Percentiles rank a stretch among this genome's conserved stretches.
Conservation (phyloP, 2,113 vertebrate species). For the Tyrannus savana region DNA sequence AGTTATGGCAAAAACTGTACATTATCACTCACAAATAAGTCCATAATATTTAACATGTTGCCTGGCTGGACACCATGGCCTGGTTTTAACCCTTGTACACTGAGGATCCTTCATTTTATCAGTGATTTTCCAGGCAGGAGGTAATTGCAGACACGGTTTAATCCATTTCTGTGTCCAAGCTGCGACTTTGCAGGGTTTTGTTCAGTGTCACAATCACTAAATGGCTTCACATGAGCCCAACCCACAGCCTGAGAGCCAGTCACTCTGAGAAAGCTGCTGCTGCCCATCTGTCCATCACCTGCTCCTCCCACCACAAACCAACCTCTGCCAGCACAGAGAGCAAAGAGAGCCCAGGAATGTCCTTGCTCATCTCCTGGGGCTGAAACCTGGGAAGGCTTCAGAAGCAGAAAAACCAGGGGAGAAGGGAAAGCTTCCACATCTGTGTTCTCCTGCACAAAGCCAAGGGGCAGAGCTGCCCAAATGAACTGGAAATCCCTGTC, state of each 20-base stretch:
- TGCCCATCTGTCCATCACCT: background rate
- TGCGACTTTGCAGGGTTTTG: background rate
- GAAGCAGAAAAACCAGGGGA: background rate
- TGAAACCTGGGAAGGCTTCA: no score
- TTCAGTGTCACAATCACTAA: accelerated
- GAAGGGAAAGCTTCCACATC: accelerated
- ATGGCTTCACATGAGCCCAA: accelerated
- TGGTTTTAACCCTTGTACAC: background rate
- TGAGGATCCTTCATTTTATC: background rate
- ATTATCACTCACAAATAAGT: background rate
- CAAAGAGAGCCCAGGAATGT: accelerated
- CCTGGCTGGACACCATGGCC: background rate
- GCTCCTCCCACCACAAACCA: accelerated
- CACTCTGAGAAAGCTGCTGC: background rate
- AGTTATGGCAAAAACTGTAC: background rate
- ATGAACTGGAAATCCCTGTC: accelerated
- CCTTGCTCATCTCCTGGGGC: background rate
- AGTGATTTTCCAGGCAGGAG: background rate
- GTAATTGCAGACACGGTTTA: accelerated
- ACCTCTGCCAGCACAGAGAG: accelerated
- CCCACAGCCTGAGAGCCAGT: accelerated
- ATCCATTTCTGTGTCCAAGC: background rate
- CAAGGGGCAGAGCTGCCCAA: background rate
- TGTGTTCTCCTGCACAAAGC: background rate
- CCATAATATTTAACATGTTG: background rate